Evolutionary conservation across 2,888 invertebrate species (phyloP).

Genomic region (Microctonus brassicae): DNA sequence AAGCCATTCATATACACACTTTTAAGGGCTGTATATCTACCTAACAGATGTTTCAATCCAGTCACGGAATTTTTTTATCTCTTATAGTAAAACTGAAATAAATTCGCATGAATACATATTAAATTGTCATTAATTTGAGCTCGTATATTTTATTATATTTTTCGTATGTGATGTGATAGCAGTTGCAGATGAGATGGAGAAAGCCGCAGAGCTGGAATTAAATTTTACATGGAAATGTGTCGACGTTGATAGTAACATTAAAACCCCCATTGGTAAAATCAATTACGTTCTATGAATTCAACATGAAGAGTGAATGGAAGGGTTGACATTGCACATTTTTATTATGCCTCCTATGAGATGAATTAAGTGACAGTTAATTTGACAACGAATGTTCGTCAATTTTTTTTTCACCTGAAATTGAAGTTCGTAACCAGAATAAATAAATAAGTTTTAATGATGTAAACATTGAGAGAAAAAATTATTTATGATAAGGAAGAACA

Average conservation of each 20-base stretch:
- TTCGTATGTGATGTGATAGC: constrained; percentile 35
- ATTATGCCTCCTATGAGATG: neutral
- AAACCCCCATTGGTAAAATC: constrained; percentile 56
- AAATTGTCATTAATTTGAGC: constrained; percentile 54
- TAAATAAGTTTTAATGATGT: too few relatives aligned
- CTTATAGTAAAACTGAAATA: too few relatives aligned
- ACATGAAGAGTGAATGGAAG: constrained; percentile 53
- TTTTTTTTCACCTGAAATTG: too few relatives aligned
- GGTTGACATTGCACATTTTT: constrained; percentile 42
- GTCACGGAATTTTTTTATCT: too few relatives aligned
- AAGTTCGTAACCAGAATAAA: too few relatives aligned
- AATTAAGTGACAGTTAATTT: constrained; percentile 14
- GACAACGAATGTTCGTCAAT: neutral
- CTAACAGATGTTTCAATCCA: neutral
- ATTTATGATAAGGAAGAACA: too few relatives aligned
- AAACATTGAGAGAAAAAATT: too few relatives aligned
- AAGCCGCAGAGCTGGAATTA: constrained; percentile 33
- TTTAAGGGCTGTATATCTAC: neutral
- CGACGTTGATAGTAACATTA: neutral
- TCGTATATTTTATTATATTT: constrained; percentile 49
- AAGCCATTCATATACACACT: neutral
- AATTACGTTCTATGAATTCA: constrained; percentile 64
- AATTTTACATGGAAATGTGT: constrained; percentile 61
- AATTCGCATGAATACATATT: neutral
- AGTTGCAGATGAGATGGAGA: neutral